Evolutionary conservation across 2,888 invertebrate species (phyloP), one percentile per base, ranked within the genome.

Genomic region (Pherbina coryleti): DNA sequence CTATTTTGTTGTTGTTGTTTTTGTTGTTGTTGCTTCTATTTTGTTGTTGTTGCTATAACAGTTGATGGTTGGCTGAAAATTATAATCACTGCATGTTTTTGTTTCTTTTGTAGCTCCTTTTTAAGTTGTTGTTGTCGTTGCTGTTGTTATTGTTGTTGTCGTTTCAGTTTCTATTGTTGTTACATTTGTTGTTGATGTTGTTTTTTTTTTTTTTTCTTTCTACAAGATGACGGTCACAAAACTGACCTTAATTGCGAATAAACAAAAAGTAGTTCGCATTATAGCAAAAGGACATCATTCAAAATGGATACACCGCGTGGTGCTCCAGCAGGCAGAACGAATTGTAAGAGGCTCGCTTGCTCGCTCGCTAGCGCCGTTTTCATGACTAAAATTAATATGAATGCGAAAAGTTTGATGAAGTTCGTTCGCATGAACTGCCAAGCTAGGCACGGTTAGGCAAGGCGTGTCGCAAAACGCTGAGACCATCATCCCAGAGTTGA

Each of bases 191-290:
- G n/a, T 34, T 64, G 31, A 34, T 31, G n/a, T 31, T 2, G 22
- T 31, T 19, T 9, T 3, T 51, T n/a, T 3, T 51, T 4, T 14
- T 51, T 3, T 51, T 51, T 3, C n/a, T n/a, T 28, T 34, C 11
- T 28, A n/a, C n/a, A 37, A 34, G 19, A 34, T 19, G 66, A 34
- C 67, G 67, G 19, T 37, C 67, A 67, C 37, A 67, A 37, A 67
- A 67, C 37, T 67, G 67, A 67, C 67, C 67, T 67, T 67, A 67
- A 67, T 67, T 67, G 44, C 67, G 37, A 62, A 34, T n/a, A 11
- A 55, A 22, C 19, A 55, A 55, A 64, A 64, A 64, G 31, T 31
- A 64, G 31, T 28, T 64, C 31, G 28, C 64, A 64, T 64, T 64
- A 64, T 64, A 9, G 31, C 28, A 25, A 55, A 64, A 64, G 34